Evolutionary conservation across 2,797 vertebrate genomes (phyloP).

Genomic region (Sparus aurata): DNA sequence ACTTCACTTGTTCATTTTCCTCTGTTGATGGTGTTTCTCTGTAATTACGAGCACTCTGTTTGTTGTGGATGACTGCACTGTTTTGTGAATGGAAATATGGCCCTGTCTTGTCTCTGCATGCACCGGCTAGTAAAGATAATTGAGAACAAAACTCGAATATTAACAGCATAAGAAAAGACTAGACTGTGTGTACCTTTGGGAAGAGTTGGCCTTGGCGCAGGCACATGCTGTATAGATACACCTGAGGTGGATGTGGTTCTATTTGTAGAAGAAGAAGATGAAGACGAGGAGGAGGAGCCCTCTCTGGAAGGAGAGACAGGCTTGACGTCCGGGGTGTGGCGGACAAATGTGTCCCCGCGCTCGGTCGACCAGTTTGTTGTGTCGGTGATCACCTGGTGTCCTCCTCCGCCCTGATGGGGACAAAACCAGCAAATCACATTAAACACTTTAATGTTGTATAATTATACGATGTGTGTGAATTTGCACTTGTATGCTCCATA

Average conservation of each 20-base stretch:
- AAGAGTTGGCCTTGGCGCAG: conserved; percentile 69
- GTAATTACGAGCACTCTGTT: conserved; percentile 22
- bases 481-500: conserved; percentile 11
- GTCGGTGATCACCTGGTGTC: not conserved
- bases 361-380: conserved; percentile 63
- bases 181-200: conserved; percentile 80
- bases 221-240: conserved; percentile 56
- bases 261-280: conserved; percentile 59
- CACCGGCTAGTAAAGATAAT: not conserved
- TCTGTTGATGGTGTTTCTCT: conserved; percentile 11
- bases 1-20: conserved; percentile 14
- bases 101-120: not conserved
- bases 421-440: conserved; percentile 10
- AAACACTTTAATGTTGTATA: not conserved
- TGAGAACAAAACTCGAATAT: not conserved
- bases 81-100: not conserved
- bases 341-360: conserved; percentile 73
- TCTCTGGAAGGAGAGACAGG: conserved; percentile 34
- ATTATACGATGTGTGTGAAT: not conserved
- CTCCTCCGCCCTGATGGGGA: conserved; percentile 56
- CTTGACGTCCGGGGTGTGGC: conserved; percentile 39
- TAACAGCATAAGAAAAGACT: not conserved
- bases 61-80: not conserved
- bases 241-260: conserved; percentile 61
- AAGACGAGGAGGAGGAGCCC: conserved; percentile 66